These are phyloP conservation scores for Pteropus alecto DNA, from an alignment of 2,113 vertebrate genomes.

Conservation along the genomic window DNA sequence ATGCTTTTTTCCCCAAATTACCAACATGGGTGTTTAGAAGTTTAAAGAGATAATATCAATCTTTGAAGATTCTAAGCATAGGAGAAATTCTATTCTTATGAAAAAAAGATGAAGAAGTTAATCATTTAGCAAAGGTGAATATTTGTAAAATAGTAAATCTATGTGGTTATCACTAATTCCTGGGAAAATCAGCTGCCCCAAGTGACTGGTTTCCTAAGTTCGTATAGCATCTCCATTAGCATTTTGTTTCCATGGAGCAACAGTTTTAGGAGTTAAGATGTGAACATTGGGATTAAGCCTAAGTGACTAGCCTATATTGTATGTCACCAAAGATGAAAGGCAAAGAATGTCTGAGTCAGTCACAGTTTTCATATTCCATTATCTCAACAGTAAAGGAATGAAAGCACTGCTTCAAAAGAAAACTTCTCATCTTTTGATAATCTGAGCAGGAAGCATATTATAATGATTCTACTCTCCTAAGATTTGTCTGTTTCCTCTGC, in stretches of 20 bases:
- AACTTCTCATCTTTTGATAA: neutral
- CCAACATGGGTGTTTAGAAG: neutral
- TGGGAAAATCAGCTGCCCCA: neutral
- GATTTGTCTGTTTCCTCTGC: neutral
- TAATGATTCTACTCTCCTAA: neutral
- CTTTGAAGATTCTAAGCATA: neutral
- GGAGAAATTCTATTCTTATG: neutral
- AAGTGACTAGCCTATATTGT: neutral
- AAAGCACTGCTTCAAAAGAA: neutral
- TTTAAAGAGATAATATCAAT: neutral
- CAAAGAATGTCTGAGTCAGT: neutral
- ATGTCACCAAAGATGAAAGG: neutral
- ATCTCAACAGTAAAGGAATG: neutral
- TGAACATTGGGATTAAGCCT: neutral
- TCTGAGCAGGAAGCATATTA: neutral
- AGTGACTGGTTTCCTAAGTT: neutral
- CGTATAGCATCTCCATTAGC: neutral
- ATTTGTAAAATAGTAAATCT: neutral
- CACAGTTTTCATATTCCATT: neutral
- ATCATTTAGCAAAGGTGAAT: slow-evolving; percentile 6
- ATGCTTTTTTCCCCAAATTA: neutral
- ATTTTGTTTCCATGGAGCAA: neutral
- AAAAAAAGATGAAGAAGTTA: slow-evolving; percentile 21
- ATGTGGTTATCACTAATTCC: neutral
- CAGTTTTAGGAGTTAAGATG: neutral